Evolutionary conservation across 2,797 vertebrate genomes (phyloP).

Genomic region (Pseudochirops cupreus): DNA sequence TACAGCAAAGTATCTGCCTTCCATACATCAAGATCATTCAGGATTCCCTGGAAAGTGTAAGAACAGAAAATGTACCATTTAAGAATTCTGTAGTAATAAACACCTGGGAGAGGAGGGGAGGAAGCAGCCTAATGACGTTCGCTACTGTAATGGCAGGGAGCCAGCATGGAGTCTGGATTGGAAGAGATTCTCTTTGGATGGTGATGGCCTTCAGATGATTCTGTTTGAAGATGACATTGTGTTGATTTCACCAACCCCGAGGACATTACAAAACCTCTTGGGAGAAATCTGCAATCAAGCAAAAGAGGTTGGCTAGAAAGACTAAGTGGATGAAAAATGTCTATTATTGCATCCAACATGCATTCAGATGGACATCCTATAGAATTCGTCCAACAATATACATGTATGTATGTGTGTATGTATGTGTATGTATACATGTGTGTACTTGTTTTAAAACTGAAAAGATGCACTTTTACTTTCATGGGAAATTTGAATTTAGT

Average conservation of each 20-base stretch:
- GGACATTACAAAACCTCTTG: not conserved
- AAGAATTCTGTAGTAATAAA: not conserved
- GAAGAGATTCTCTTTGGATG: not conserved
- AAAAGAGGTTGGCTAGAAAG: not conserved
- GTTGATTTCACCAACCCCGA: not conserved
- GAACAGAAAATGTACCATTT: not conserved
- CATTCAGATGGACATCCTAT: not conserved
- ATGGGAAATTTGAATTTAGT: too few species aligned
- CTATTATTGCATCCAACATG: not conserved
- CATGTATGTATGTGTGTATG: not conserved
- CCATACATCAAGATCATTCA: not conserved
- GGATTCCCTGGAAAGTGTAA: not conserved
- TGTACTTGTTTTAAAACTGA: too few species aligned
- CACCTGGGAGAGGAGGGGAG: not conserved
- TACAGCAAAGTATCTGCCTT: not conserved
- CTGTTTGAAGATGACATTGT: not conserved
- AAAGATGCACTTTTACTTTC: too few species aligned
- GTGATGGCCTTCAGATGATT: not conserved
- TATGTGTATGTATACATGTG: not conserved
- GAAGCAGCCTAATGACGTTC: not conserved
- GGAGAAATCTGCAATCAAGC: not conserved
- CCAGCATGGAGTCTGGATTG: not conserved
- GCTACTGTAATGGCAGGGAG: not conserved
- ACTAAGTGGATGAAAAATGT: not conserved
- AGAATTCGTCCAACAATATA: not conserved